Base-by-base conservation (phyloP, 2,113 vertebrate species). In the Oceanites oceanicus region DNA sequence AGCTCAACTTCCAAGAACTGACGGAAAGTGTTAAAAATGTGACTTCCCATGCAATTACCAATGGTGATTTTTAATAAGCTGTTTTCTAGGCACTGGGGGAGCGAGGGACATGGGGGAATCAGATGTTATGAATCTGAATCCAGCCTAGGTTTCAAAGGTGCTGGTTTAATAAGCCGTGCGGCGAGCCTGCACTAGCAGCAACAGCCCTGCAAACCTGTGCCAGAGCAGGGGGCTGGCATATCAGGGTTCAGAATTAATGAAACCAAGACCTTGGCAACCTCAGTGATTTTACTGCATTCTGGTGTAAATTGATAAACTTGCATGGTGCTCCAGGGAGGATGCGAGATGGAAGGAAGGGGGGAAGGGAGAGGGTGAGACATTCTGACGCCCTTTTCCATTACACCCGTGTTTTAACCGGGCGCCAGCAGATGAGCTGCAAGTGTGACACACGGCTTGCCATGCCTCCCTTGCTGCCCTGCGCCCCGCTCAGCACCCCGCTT, bases 1-100 rank as follows among this genome's bases (percentile, higher is more conserved):
- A 73, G 55, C 42, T n/a, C 55, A 62, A 20, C 61, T 56, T 45
- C 20, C 77, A 32, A 32, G 47, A 88, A 65, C 59, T 4, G 2
- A 18, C 71, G 56, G 42, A 55, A 75, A 55, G 34, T 18, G 44
- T 92, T 91, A 81, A 76, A 81, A 88, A 75, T n/a, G 52, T 47
- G 87, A 80, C 74, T 72, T 90, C 59, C 83, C 71, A 88, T 75
- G 45, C 84, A 86, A 94, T 70, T 86, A 77, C 62, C 66, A 85
- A n/a, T 40, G 44, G 88, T 72, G 70, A 55, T 81, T 86, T 92
- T 94, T 84, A 89, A 94, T 83, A 82, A 93, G 61, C 50, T 29
- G 44, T 65, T 76, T 56, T 52, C 79, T 59, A 49, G 58, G 47
- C 44, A 49, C 65, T 34, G 36, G 34, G 58, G 40, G 68, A 74